Base-by-base conservation (phyloP, 2,888 invertebrate species). In the Pyrgus malvae region DNA sequence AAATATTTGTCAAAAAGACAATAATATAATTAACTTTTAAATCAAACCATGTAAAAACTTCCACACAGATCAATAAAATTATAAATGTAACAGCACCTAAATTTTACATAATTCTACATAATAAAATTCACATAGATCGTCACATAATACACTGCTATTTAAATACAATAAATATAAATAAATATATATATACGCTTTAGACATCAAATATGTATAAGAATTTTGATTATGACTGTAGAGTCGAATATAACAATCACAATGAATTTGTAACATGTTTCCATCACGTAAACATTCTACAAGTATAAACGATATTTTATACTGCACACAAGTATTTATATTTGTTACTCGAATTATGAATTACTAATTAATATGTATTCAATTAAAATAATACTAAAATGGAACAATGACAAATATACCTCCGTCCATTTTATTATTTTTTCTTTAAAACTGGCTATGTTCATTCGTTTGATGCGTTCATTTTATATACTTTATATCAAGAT, bases 31-130 rank as follows among this genome's bases (percentile, higher is more conserved):
- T 37, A 27, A 45, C 37, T 44, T 45, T 53, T n/a, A 40, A 53
- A 53, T 31, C 38, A 53, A 46, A 46, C 45, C 23, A 40, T 23
- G 16, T 29, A 38, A 68, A 68, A 66, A 67, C 62, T 69, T 67
- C 29, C 46, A 56, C 23, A 41, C 42, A 44, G 23, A 37, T n/a
- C n/a, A n/a, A n/a, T n/a, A n/a, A n/a, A n/a, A n/a, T 50, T 33
- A 25, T 48, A 58, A 56, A 56, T 19, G 46, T 53, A 38, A 49
- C 48, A 62, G 58, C 60, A 62, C 58, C 56, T 60, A 58, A 55
- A 48, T 44, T 42, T 50, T 37, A 57, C 33, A 31, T 53, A 48
- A 46, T 50, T 46, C 38, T 55, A 53, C 23, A 45, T 31, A 40
- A 21, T n/a, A 55, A 37, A 40, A 42, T 29, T 40, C 49, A 50